Evolutionary conservation across 2,797 vertebrate genomes (phyloP).

Genomic region (Garrulus glandarius): DNA sequence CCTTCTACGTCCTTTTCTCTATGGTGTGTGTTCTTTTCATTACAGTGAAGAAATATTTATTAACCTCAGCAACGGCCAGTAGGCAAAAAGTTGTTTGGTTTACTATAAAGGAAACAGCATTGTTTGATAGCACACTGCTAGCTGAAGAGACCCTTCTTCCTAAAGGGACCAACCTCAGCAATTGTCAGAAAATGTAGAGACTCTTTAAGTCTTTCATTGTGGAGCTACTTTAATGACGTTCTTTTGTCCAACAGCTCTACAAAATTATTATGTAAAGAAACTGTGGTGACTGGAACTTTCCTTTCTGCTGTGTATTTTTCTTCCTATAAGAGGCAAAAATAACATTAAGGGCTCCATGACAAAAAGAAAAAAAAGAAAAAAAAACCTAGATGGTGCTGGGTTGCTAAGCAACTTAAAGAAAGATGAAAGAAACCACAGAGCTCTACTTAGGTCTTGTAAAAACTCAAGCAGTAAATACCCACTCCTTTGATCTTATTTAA

Average conservation of each 20-base stretch:
- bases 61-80: not conserved
- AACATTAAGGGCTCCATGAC: not conserved
- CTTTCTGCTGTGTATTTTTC: not conserved
- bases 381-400: not conserved
- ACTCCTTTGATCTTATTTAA: constrained; percentile 52
- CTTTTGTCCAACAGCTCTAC: not conserved
- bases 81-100: not conserved
- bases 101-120: not conserved
- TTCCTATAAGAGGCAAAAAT: not conserved
- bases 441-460: constrained; percentile 22
- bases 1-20: not conserved
- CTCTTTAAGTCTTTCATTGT: not conserved
- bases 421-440: constrained; percentile 48
- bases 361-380: not conserved
- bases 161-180: not conserved
- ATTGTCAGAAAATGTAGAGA: not conserved
- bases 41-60: not conserved
- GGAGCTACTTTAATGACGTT: not conserved
- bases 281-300: not conserved
- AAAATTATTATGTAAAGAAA: constrained; percentile 9
- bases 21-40: not conserved
- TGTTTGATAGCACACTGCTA: not conserved
- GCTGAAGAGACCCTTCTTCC: not conserved
- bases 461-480: constrained; percentile 16
- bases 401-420: constrained; percentile 52